These are phyloP conservation scores for Drosophila paranaensis DNA, from an alignment of 2,888 invertebrate genomes.

Conservation along the genomic window DNA sequence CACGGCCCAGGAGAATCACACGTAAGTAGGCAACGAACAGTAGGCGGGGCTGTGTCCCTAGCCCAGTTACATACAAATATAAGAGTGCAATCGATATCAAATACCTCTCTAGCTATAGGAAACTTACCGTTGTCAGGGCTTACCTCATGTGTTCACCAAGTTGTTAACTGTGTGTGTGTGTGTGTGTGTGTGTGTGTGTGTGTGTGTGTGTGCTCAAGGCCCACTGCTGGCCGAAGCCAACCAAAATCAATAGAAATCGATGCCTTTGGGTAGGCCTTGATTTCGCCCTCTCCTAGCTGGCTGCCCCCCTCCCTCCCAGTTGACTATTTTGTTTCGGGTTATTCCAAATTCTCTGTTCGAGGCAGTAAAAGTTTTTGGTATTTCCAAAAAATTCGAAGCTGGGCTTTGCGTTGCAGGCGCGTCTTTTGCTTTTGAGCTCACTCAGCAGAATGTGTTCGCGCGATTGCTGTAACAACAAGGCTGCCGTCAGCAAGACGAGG, in stretches of 20 bases:
- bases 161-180: too few relatives aligned
- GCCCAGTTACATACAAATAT: conserved; percentile 12
- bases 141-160: conserved; percentile 1
- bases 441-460: conserved; percentile 62
- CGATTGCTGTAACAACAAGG: conserved; percentile 60
- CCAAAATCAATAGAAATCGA: conserved; percentile 17
- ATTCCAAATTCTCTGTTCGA: neutral
- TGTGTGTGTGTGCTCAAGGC: neutral
- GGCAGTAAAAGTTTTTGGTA: neutral
- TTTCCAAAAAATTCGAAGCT: neutral
- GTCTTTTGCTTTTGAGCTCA: neutral
- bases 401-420: neutral
- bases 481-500: conserved; percentile 22
- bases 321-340: neutral
- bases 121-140: neutral
- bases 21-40: conserved; percentile 55
- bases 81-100: conserved; percentile 38
- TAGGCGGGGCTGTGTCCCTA: neutral
- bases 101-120: neutral
- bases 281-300: neutral
- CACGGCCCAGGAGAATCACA: conserved; percentile 53
- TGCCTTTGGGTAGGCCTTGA: conserved; percentile 28
- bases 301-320: neutral
- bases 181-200: too few relatives aligned
- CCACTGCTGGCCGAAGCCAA: neutral